phyloP scores from a whole-genome alignment of 1,140 invertebrate genomes.

The Sogatella furcifera region DNA sequence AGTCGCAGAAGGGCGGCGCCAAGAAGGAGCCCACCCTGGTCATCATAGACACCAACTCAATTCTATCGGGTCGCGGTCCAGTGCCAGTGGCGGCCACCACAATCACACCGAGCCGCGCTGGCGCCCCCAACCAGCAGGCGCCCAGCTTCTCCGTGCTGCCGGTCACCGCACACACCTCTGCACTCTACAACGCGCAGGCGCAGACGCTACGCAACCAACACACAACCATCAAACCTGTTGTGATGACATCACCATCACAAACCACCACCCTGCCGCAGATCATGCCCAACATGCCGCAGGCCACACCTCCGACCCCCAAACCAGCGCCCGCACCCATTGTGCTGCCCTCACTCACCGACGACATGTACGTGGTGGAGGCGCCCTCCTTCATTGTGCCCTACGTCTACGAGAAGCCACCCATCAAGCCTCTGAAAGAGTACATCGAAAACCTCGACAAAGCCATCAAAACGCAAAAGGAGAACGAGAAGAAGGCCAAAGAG shows the following conservation, averaged over 20 bases:
- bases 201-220: not conserved
- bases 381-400: conserved; percentile 86
- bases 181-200: no score
- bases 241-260: conserved; percentile 18
- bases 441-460: conserved; percentile 53
- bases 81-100: conserved; percentile 37
- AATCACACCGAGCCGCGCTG: not conserved
- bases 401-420: conserved; percentile 79
- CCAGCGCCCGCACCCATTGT: conserved; percentile 42
- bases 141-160: conserved; percentile 18
- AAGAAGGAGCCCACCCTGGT: conserved; percentile 67
- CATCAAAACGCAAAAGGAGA: conserved; percentile 36
- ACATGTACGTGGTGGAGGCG: conserved; percentile 83
- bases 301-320: conserved; percentile 32
- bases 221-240: conserved; percentile 15
- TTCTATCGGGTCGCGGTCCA: conserved; percentile 49
- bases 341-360: conserved; percentile 69
- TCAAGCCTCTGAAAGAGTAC: conserved; percentile 65
- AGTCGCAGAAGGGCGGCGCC: conserved; percentile 36
- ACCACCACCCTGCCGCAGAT: conserved; percentile 27
- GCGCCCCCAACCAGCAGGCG: conserved; percentile 12
- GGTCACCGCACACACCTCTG: conserved; percentile 26
- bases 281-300: not conserved
- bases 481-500: conserved; percentile 31
- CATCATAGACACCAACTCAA: conserved; percentile 67